Evolutionary conservation across 2,113 vertebrate genomes (phyloP), one percentile per base, ranked within the genome.

Genomic region (Ia io): DNA sequence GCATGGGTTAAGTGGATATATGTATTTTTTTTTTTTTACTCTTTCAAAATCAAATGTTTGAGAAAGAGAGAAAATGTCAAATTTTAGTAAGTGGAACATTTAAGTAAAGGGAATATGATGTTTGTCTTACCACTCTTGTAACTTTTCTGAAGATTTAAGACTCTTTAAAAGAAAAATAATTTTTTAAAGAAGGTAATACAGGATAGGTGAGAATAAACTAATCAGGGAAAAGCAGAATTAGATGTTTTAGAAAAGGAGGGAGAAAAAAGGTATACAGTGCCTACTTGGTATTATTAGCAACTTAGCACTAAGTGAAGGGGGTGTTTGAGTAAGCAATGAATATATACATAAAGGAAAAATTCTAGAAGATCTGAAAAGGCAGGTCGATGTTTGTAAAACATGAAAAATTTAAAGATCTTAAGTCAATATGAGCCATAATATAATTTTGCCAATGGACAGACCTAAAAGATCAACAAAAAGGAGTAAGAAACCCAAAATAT

Each of bases 81-180:
- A 77, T 91, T 51, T 73, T 84, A 70, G 6, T 17, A 93, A 84
- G 42, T 74, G 22, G 5, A 71, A 11, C 17, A 61, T 10, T 87
- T 73, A 87, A 76, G 53, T 83, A 40, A 70, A 59, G 18, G 8
- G 4, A 22, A 77, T 22, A 59, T 17, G n/a, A 88, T 37, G 6
- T 67, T 53, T 11, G 44, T 44, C 65, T 73, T 82, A 85, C 37
- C 32, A 65, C 25, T 73, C 53, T 49, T 40, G 16, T 32, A 79
- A 65, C 30, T 65, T 87, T 88, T 78, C 85, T 86, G 49, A 92
- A 85, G 9, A 92, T 82, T 28, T 53, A 49, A 76, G 88, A 85
- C 80, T 73, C 32, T 84, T 80, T 3, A 69, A 78, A 84, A 78
- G 17, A 67, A 67, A 93, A 92, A 70, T 17, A 70, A 25, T 16